Evolutionary conservation across 1,140 invertebrate species (phyloP).

Genomic region (Lutraria rhynchaena): DNA sequence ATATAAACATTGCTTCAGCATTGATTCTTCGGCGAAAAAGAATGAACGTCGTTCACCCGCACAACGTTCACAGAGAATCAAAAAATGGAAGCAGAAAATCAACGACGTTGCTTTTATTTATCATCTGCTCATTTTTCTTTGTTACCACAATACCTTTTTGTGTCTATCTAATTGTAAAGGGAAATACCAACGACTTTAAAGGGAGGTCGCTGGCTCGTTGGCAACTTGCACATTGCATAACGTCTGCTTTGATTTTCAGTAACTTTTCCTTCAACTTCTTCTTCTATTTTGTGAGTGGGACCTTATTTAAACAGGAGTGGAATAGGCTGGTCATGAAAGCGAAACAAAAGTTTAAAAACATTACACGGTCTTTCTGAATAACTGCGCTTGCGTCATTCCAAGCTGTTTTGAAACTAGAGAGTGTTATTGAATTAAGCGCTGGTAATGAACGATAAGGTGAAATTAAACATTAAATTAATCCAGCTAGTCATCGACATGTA

Average conservation of each 20-base stretch:
- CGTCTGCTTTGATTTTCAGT: not conserved
- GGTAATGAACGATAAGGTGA: too few relatives aligned
- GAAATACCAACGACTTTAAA: not conserved
- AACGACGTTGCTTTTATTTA: conserved; percentile 5
- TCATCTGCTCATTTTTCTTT: not conserved
- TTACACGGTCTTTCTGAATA: too few relatives aligned
- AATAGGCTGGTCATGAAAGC: not conserved
- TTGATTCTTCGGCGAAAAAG: not conserved
- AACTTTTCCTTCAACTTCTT: conserved; percentile 23
- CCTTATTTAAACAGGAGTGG: conserved; percentile 1
- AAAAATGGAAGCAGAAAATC: not conserved
- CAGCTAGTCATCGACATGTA: too few relatives aligned
- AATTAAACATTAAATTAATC: too few relatives aligned
- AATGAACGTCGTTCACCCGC: not conserved
- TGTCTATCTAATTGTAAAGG: not conserved
- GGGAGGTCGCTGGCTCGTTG: too few relatives aligned
- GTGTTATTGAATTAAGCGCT: too few relatives aligned
- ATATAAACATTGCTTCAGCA: not conserved
- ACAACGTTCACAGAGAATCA: not conserved
- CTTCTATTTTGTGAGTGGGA: conserved; percentile 26
- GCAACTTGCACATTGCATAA: not conserved
- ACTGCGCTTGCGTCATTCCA: too few relatives aligned
- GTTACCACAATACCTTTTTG: not conserved
- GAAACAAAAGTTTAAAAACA: not conserved
- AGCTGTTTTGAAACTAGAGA: too few relatives aligned